Evolutionary conservation across 2,113 vertebrate species (phyloP).

Genomic region (Andinoacara biseriatus): DNA sequence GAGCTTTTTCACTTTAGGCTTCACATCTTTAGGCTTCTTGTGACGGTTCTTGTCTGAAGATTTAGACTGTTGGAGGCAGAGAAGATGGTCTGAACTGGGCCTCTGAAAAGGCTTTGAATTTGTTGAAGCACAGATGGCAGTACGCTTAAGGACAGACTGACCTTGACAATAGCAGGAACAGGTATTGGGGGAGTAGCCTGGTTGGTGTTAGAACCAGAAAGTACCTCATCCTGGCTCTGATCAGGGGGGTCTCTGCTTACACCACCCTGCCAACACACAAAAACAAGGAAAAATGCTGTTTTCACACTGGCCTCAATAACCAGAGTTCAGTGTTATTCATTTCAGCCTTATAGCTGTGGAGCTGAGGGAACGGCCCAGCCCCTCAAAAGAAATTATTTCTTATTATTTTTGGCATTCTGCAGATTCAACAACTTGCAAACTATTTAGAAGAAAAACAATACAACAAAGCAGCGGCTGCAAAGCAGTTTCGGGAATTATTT

Average conservation of each 20-base stretch:
- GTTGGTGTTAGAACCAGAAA: conserved; percentile 73
- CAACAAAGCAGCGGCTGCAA: no score
- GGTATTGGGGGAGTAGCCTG: conserved; percentile 76
- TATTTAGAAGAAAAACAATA: no score
- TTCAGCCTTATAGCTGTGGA: no score
- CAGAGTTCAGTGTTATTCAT: no score
- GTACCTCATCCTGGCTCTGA: conserved; percentile 79
- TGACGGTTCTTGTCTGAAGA: conserved; percentile 91
- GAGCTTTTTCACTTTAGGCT: conserved; percentile 99
- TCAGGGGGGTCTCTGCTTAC: conserved; percentile 76
- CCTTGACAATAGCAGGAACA: conserved; percentile 88
- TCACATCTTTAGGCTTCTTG: conserved; percentile 98
- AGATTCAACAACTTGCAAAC: no score
- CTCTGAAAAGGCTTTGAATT: neutral
- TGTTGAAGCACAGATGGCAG: neutral
- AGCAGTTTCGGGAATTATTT: no score
- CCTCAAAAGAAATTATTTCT: no score
- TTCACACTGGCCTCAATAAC: neutral
- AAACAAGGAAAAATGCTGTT: neutral
- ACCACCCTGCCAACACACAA: conserved; percentile 58
- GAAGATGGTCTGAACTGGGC: fast-evolving
- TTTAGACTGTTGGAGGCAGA: conserved; percentile 82
- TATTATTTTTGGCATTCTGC: no score
- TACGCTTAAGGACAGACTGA: conserved; percentile 48
- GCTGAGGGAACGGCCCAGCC: no score